phyloP scores from a whole-genome alignment of 2,113 vertebrate species.

The Garra rufa region DNA sequence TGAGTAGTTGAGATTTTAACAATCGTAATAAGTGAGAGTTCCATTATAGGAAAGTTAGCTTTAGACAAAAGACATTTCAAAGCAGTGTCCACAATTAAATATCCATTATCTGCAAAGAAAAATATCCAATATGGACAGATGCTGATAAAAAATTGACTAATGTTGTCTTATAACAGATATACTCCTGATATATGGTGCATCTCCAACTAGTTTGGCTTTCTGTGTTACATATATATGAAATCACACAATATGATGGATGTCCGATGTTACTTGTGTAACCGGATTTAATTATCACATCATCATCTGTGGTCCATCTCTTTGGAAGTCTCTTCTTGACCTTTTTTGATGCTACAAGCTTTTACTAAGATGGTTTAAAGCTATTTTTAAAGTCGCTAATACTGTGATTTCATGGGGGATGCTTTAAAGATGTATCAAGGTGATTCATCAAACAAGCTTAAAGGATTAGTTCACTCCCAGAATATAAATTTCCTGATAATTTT shows the following conservation, averaged over 20 bases:
- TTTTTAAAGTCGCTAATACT: not conserved
- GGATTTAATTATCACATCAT: too few species aligned
- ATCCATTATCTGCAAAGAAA: not conserved
- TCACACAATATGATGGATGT: not conserved
- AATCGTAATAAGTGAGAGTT: not conserved
- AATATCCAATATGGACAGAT: not conserved
- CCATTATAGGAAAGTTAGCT: not conserved
- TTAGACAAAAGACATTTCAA: not conserved
- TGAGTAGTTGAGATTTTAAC: not conserved
- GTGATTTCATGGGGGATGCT: not conserved
- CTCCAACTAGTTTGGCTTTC: not conserved
- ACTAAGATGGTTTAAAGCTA: not conserved
- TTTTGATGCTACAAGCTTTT: not conserved
- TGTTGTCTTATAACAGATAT: not conserved
- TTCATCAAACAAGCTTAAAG: not conserved
- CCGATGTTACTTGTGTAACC: too few species aligned
- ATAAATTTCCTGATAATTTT: too few species aligned
- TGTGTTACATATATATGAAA: not conserved
- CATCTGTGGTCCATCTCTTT: not conserved
- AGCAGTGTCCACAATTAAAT: not conserved
- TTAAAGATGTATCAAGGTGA: constrained; percentile 13
- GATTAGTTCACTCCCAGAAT: too few species aligned
- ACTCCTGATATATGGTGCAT: not conserved
- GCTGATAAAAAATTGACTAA: not conserved
- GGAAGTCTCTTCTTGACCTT: not conserved